These are phyloP conservation scores for Zosterops japonicus DNA, from an alignment of 2,113 vertebrate species.

Conservation along the genomic window DNA sequence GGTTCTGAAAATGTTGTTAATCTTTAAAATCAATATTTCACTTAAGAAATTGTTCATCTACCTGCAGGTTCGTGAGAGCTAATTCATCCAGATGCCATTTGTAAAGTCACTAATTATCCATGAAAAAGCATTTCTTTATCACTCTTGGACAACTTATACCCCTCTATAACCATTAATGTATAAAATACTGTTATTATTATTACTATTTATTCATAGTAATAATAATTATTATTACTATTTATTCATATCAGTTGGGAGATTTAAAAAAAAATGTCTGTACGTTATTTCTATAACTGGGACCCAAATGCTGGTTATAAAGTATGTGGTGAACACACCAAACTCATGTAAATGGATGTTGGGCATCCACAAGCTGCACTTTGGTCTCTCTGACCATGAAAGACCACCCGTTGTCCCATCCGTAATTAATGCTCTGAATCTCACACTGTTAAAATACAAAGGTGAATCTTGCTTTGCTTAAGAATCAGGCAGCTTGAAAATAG, in stretches of 20 bases:
- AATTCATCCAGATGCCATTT: constrained; percentile 7
- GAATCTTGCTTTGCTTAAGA: background rate
- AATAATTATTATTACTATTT: background rate
- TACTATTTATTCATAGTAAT: background rate
- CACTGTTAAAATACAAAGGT: background rate
- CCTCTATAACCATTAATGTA: background rate
- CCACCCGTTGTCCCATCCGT: background rate
- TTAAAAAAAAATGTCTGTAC: background rate
- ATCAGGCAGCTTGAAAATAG: background rate
- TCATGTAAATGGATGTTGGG: background rate
- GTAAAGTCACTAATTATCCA: background rate
- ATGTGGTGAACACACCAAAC: background rate
- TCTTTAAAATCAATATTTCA: constrained; percentile 65
- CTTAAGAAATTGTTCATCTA: constrained; percentile 33
- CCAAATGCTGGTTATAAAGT: background rate
- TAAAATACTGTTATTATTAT: background rate
- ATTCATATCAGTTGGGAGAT: background rate
- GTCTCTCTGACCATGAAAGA: background rate
- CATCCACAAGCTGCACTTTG: background rate
- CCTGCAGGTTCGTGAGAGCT: background rate
- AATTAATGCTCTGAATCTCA: background rate
- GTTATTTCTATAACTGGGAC: background rate
- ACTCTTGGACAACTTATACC: background rate
- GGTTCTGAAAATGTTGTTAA: constrained; percentile 56
- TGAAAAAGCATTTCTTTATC: background rate